Evolutionary conservation across 2,888 invertebrate genomes (phyloP).

Genomic region (Gymnocheta viridis): DNA sequence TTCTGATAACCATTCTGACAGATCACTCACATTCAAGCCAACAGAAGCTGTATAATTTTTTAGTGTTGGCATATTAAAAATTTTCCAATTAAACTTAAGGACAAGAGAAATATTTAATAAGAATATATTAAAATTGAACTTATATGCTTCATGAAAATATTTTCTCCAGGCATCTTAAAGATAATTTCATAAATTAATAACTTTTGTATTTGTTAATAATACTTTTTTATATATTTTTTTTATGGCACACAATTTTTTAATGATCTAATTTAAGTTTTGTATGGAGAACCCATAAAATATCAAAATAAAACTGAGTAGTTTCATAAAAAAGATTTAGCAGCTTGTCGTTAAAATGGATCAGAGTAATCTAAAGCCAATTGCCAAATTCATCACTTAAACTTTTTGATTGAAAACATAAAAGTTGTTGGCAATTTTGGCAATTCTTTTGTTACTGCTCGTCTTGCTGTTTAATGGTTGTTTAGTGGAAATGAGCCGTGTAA

Average conservation of each 20-base stretch:
- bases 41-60: too few relatives aligned
- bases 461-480: constrained; percentile 34
- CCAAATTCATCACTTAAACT: constrained; percentile 4
- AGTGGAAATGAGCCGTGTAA: constrained; percentile 47
- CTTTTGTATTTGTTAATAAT: background rate
- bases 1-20: too few relatives aligned
- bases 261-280: constrained; percentile 5
- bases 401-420: constrained; percentile 6
- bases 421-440: too few relatives aligned
- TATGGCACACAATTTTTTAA: background rate
- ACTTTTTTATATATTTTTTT: background rate
- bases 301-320: background rate
- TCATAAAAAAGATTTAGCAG: constrained; percentile 6
- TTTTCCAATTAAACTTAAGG: too few relatives aligned
- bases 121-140: too few relatives aligned
- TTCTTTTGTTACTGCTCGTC: background rate
- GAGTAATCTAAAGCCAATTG: background rate
- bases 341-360: background rate
- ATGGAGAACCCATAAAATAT: background rate
- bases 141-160: background rate
- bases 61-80: too few relatives aligned
- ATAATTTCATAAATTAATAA: background rate
- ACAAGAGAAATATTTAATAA: too few relatives aligned
- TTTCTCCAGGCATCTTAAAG: background rate
- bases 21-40: too few relatives aligned